Evolutionary conservation across 2,113 vertebrate species (phyloP).

Genomic region (Fregata magnificens): DNA sequence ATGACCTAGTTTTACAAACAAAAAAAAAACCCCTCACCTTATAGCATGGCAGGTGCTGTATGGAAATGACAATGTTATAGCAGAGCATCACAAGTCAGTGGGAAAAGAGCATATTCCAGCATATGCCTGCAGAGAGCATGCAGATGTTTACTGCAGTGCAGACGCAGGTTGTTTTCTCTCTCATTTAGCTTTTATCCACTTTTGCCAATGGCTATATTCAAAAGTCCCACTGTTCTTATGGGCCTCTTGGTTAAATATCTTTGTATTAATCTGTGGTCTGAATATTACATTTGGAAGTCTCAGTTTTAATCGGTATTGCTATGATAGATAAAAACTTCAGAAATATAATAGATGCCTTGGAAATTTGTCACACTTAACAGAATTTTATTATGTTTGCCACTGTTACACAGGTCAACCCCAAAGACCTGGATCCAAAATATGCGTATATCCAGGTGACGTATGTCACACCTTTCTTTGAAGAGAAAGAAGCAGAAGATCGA

Average conservation of each 20-base stretch:
- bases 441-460: slow-evolving; percentile 99
- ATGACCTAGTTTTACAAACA: not conserved
- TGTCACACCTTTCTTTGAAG: slow-evolving; percentile 92
- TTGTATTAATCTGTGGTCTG: not conserved
- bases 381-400: not conserved
- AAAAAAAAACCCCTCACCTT: not conserved
- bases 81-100: not conserved
- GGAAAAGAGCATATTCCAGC: not conserved
- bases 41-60: not conserved
- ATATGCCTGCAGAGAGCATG: not conserved
- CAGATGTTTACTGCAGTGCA: not conserved
- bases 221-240: not conserved
- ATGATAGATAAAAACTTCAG: not conserved
- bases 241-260: not conserved
- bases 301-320: rapidly evolving
- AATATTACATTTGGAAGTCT: not conserved
- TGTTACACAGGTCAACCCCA: slow-evolving; percentile 88
- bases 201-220: not conserved
- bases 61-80: not conserved
- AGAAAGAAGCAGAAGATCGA: slow-evolving; percentile 90
- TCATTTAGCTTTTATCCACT: not conserved
- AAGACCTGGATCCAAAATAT: slow-evolving; percentile 92
- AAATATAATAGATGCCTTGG: not conserved
- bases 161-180: not conserved
- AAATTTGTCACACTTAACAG: not conserved